Percentiles rank a stretch among this genome's conserved stretches.
These are phyloP conservation scores for Gymnobelideus leadbeateri DNA, from an alignment of 2,113 vertebrate species.

Conservation along the genomic window DNA sequence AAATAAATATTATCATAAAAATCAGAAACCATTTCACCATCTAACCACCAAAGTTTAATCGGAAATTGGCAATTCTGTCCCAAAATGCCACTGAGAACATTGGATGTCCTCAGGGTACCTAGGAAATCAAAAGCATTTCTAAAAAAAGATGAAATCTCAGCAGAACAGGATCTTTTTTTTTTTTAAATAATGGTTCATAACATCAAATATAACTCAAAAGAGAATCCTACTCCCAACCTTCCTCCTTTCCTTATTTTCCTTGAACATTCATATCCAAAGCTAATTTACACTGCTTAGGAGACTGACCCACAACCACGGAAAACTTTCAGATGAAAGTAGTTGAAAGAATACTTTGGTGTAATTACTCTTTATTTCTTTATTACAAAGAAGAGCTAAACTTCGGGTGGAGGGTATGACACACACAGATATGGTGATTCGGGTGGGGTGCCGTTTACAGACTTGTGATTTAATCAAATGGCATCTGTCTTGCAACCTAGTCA, in stretches of 20 bases:
- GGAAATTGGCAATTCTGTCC: constrained; percentile 8
- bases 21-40: constrained; percentile 7
- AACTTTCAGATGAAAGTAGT: background rate
- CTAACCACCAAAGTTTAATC: constrained; percentile 26
- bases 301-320: constrained; percentile 19
- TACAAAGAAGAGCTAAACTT: background rate
- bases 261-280: constrained; percentile 29
- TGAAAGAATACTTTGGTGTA: background rate
- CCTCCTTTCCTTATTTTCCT: constrained; percentile 6
- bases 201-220: constrained; percentile 32
- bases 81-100: constrained; percentile 45
- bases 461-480: background rate
- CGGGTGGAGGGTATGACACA: background rate
- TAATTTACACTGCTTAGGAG: constrained; percentile 25
- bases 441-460: background rate
- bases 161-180: background rate
- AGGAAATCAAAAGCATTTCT: constrained; percentile 43
- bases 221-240: constrained; percentile 27
- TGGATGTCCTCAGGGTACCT: constrained; percentile 25
- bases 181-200: constrained; percentile 41
- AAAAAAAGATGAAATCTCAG: constrained; percentile 24
- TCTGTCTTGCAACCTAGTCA: background rate
- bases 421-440: background rate
- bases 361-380: background rate
- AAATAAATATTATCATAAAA: constrained; percentile 50